Percentiles rank a stretch among this genome's conserved stretches.
Conservation (phyloP, 2,113 vertebrate genomes). For the Progne subis region DNA sequence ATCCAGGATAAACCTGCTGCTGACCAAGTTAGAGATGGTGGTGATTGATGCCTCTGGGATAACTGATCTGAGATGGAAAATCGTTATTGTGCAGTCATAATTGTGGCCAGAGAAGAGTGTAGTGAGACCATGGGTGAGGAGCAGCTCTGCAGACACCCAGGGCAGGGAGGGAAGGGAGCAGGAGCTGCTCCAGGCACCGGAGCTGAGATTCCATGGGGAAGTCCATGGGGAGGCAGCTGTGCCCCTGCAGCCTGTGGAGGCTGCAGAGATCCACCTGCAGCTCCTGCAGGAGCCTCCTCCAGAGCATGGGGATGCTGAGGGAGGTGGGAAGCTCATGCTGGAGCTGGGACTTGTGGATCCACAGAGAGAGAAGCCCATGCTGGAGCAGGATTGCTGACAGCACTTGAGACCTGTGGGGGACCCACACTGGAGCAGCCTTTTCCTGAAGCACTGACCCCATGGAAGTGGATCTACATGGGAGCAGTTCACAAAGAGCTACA, state of each 20-base stretch:
- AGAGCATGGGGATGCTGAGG: neutral
- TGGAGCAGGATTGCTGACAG: neutral
- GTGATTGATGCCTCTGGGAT: neutral
- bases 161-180: neutral
- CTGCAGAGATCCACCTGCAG: neutral
- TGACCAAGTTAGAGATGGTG: neutral
- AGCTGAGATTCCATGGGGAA: neutral
- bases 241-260: neutral
- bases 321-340: neutral
- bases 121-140: neutral
- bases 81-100: no score
- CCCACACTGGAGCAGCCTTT: neutral
- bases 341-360: neutral
- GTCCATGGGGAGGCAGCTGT: neutral
- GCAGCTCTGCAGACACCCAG: neutral
- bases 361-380: neutral
- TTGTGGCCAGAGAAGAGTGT: neutral
- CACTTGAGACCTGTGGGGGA: neutral
- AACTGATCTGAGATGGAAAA: neutral
- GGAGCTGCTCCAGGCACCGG: fast-evolving
- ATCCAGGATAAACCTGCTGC: neutral
- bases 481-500: neutral
- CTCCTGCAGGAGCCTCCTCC: neutral
- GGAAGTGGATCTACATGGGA: neutral
- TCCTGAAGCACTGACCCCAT: neutral